Percentiles rank a stretch among this genome's conserved stretches.
phyloP scores from a whole-genome alignment of 2,113 vertebrate genomes.

The Aythya baeri region DNA sequence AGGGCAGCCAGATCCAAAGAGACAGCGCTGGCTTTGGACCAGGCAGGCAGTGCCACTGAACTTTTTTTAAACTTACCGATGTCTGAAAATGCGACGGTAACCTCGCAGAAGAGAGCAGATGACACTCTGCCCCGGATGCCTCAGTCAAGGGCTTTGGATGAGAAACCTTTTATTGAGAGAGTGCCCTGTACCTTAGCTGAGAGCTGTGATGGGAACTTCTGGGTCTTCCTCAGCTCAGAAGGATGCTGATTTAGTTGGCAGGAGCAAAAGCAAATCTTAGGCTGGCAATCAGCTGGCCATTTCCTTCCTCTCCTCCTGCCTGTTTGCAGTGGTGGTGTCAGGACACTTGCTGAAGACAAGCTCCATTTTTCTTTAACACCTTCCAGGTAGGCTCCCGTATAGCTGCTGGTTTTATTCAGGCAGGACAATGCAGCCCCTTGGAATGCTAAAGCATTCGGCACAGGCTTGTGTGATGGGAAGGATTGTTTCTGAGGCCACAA shows the following conservation, averaged over 20 bases:
- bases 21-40: not conserved
- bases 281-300: not conserved
- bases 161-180: not conserved
- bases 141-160: not conserved
- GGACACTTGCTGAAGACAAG: not conserved
- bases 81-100: not conserved
- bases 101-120: not conserved
- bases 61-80: not conserved
- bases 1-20: not conserved
- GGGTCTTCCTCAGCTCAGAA: not conserved
- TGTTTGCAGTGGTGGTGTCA: fast-evolving
- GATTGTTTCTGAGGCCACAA: not conserved
- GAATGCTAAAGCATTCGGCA: not conserved
- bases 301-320: not conserved
- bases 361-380: not conserved
- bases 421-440: fast-evolving
- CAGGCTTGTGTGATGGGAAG: not conserved
- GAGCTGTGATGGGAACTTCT: not conserved
- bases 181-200: not conserved
- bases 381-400: not conserved
- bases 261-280: not conserved
- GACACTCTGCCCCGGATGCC: not conserved
- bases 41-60: not conserved
- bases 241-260: not conserved
- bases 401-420: not conserved